Evolutionary conservation across 2,888 invertebrate genomes (phyloP).

Genomic region (Petrolisthes cinctipes): DNA sequence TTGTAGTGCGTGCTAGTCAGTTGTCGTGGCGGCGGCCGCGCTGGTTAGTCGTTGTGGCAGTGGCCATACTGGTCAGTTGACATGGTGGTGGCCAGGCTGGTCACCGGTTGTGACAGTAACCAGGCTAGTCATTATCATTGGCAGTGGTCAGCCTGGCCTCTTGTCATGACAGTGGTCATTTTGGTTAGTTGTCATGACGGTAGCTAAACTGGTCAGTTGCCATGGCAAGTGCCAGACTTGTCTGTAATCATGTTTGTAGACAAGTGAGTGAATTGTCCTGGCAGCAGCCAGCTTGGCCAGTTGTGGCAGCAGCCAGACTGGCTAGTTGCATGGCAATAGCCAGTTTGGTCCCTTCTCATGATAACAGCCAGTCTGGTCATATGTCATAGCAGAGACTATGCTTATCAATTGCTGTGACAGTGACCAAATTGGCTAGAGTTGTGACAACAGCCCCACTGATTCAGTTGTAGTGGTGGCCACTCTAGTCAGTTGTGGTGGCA

Average conservation of each 20-base stretch:
- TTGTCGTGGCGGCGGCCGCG: conserved; percentile 10
- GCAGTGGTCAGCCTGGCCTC: no score
- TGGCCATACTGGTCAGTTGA: conserved; percentile 27
- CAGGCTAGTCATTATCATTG: background rate
- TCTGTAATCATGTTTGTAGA: background rate
- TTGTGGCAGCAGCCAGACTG: conserved; percentile 31
- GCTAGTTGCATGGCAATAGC: no score
- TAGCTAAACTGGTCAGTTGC: background rate
- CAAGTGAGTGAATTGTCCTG: background rate
- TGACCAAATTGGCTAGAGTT: background rate
- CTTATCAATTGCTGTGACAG: background rate
- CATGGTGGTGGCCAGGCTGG: conserved; percentile 11
- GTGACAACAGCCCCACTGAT: background rate
- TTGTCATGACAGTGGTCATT: background rate
- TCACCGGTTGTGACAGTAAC: background rate
- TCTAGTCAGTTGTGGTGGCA: background rate
- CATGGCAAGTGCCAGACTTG: background rate
- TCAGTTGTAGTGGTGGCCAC: background rate
- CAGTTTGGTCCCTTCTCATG: no score
- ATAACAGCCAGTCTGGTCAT: no score
- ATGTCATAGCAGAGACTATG: background rate
- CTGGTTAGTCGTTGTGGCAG: background rate
- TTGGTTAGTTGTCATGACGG: background rate
- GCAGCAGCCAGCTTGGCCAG: conserved; percentile 27
- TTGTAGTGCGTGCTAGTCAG: conserved; percentile 58